Base-by-base conservation (phyloP, 2,888 invertebrate genomes). In the Nesidiocoris tenuis region DNA sequence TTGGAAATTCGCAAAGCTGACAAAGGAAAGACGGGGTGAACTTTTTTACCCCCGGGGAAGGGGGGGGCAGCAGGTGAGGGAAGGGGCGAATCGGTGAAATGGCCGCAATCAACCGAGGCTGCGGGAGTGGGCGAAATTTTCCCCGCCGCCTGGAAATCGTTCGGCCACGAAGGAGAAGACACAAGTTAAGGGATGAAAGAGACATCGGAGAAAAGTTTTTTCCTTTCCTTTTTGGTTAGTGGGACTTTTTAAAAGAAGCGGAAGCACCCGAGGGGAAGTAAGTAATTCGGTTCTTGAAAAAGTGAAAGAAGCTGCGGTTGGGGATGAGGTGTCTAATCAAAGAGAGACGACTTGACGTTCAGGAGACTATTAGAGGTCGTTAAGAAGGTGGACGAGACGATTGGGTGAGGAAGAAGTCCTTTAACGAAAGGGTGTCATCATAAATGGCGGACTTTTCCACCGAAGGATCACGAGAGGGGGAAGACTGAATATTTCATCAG, bases 261-360 rank as follows among this genome's bases (percentile, higher is more conserved):
- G 12, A 39, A 12, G 5, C 39, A 7, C 12, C 39, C 39, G 12
- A 39, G 12, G 39, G 39, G 39, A 39, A 39, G 39, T 7, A 39
- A 39, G 39, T 39, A 39, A 39, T 39, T 39, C 39, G 39, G 39
- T 39, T 39, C 39, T 39, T 39, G 39, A 39, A 39, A 39, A 39
- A 39, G 39, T 39, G 39, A 39, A 39, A 39, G 39, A 39, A 39
- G 12, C 3, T 39, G 39, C 39, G 39, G 39, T 39, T 12, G 39
- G 39, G 39, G 39, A 39, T 39, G 67, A 67, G 67, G 56, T 67
- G 67, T 67, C 55, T 55, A 67, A 67, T 67, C 67, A 67, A 67
- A 67, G 55, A 67, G 56, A 56, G 22, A 22, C 56, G n/a, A 59
- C 5, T 39, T 12, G 39, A 39, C 39, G 39, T 39, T 39, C 12